Evolutionary conservation across 30 jellyfish, hydroid and myxozoan species (phyloP).

Genomic region (Haliclystus octoradiatus): DNA sequence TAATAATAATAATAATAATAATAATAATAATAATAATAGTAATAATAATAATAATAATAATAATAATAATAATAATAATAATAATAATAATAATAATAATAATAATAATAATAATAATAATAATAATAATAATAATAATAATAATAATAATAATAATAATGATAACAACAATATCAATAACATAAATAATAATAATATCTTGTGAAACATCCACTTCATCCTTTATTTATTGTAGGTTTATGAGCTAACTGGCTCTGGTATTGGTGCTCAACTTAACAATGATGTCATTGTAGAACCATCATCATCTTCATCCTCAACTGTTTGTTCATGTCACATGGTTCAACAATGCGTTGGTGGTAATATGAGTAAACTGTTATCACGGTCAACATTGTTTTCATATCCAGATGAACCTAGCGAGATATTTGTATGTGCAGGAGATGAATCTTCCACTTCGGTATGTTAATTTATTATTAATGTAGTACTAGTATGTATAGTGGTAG

Average conservation of each 20-base stretch:
- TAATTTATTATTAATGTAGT: not conserved
- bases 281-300: not conserved
- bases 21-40: no score
- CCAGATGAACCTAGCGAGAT: slow-evolving; percentile 29
- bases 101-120: no score
- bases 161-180: no score
- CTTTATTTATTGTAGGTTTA: slow-evolving; percentile 15
- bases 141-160: no score
- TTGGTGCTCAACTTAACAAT: not conserved
- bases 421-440: slow-evolving; percentile 85
- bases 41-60: no score
- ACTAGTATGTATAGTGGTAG: no score
- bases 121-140: no score
- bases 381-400: slow-evolving; percentile 51
- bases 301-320: slow-evolving; percentile 11
- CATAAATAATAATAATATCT: no score
- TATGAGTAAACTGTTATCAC: slow-evolving; percentile 54
- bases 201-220: not conserved
- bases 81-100: no score
- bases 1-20: no score
- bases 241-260: slow-evolving; percentile 39
- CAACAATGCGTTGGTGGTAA: slow-evolving; percentile 70
- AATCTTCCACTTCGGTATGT: slow-evolving; percentile 74
- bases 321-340: slow-evolving; percentile 17
- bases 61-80: no score